Base-by-base conservation (phyloP, 2,797 vertebrate genomes). In the Darevskia nairensis region DNA sequence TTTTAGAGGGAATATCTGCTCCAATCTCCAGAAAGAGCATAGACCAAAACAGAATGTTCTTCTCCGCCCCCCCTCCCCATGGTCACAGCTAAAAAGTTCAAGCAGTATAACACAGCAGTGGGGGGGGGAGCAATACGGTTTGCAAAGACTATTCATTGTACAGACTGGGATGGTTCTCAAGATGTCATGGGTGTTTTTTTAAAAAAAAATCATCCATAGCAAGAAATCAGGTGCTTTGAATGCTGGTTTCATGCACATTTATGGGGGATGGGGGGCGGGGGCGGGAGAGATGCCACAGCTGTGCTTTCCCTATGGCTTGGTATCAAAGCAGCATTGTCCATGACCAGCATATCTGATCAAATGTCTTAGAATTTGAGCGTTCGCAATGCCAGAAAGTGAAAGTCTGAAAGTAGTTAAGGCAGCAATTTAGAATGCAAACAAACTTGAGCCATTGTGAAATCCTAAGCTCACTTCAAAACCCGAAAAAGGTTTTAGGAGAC, bases 401-500 rank as follows among this genome's bases (percentile, higher is more conserved):
- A 32, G 69, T 44, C 77, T 3, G 0, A 91, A 50, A 41, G 17
- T 0, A 0, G 46, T 27, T 86, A 78, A 90, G 8, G 25, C 27
- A 69, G 3, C 3, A 68, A 80, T 81, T 87, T 85, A 68, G 91
- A 88, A 72, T 46, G 27, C 4, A 75, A 89, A 89, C 32, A 85
- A 85, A 89, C 69, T 39, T 39, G 59, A 69, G 29, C 35, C n/a
- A 84, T 1, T 0, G 15, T 44, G 76, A 79, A 80, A 89, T 74
- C 55, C 0, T 0, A 66, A 93, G 64, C 77, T 32, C 15, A 74
- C 87, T 82, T 85, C 59, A 61, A 44, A 89, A 82, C 39, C 80
- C 78, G 0, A 84, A 93, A 77, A 68, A 59, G 13, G 19, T 35
- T 86, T 93, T 87, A 88, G 82, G 88, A 84, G 92, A 87, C n/a